Evolutionary conservation across 2,888 invertebrate genomes (phyloP), one percentile per base, ranked within the genome.

Genomic region (Lacanobia wlatinum): DNA sequence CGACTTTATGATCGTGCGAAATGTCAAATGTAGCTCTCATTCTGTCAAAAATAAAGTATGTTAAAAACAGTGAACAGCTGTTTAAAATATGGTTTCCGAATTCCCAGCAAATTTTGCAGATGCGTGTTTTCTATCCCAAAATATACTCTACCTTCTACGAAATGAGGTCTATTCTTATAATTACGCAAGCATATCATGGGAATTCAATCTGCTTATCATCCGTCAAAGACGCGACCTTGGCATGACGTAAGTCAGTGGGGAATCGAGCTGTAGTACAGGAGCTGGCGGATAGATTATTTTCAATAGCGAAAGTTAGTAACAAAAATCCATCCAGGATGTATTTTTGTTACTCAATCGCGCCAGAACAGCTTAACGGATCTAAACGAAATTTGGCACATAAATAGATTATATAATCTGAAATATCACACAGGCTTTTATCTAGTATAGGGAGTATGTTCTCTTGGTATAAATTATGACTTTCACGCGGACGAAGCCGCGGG

Each of bases 181-280:
- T 46, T 12, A 38, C 46, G 64, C 67, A 74, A 78, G 79, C 72
- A 28, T 73, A 75, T 78, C 79, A 74, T 82, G 80, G 85, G 82
- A 85, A 78, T 77, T 76, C 80, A 79, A 84, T 88, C 88, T 90
- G 91, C 84, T 90, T 91, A 90, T 89, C 89, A 87, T 91, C 88
- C 88, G 89, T 90, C 88, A 86, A 87, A 87, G 87, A 83, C 76
- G 69, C 84, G 91, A 92, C 94, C 94, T 94, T 94, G 93, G 77
- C 58, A 70, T 71, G 73, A 84, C 74, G 82, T 92, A 91, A 94
- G 89, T 92, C 91, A 78, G 76, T 71, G 46, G 52, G 34, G 58
- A 64, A 85, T 70, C 64, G 43, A 48, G 58, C 62, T 68, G 14
- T 83, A 76, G 76, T 71, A 48, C n/a, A 80, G 10, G 84, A 84